Base-by-base conservation (phyloP, 2,797 vertebrate species). In the Neosilurus mollespiculum region DNA sequence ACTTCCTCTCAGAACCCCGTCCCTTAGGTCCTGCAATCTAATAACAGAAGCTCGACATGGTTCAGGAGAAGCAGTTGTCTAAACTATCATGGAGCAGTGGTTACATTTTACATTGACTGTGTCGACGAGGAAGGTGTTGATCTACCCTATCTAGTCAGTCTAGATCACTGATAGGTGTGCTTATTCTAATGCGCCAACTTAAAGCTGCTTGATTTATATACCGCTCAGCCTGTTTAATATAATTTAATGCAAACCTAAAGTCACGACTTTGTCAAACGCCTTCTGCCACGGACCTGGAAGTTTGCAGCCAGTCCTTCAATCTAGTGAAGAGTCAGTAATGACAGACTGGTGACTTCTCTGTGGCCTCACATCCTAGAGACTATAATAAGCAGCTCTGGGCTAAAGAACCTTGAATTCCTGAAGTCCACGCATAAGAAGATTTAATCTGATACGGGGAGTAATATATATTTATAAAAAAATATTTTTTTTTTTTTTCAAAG, bases 1-100 rank as follows among this genome's bases (percentile, higher is more conserved):
- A 86, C 59, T 77, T 75, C 56, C 78, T 51, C 64, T 61, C 59
- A 7, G 58, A 83, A 83, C 61, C 34, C 37, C 51, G 85, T 79
- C 72, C 72, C 76, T n/a, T 37, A 62, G 30, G 56, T 76, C n/a
- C 53, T 81, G 67, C 83, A 86, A 87, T 87, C 72, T 87, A 76
- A 87, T 64, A 79, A 73, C 67, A 83, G 8, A 78, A 76, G 82
- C 78, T 58, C 81, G 84, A 87, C 78, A 84, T 7, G 71, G 30
- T 75, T 84, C 66, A 69, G 61, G 62, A 83, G 49, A 76, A 78
- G 73, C 81, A 53, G 72, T 81, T 83, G 83, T 49, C 65, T 86
- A 85, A 30, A 88, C 66, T 22, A 51, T 54, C 56, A 76, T 16
- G 64, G 16, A 76, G 54, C 66, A 69, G 26, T 24, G 24, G 43